Evolutionary conservation across 2,797 vertebrate species (phyloP), one percentile per base, ranked within the genome.

Genomic region (Babyrousa celebensis): DNA sequence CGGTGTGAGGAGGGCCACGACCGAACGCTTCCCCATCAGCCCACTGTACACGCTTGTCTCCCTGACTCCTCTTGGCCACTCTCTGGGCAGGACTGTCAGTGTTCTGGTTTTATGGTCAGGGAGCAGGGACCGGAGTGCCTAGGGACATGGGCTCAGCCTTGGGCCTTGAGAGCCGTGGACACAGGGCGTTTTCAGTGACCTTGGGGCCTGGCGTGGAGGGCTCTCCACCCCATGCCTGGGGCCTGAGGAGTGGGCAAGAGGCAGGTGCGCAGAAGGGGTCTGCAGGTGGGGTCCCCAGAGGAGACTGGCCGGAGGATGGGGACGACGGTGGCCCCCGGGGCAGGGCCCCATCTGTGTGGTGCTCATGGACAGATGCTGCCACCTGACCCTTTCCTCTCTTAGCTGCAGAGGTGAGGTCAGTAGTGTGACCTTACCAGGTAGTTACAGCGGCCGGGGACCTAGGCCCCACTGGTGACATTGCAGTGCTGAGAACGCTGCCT

Each of bases 1-100:
- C 27, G 9, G n/a, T 8, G 0, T 10, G 16, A 4, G 8, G 67
- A 32, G 67, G 67, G 17, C 8, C 0, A 1, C 32, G 67, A 32
- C 54, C 3, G 18, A 23, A 8, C 3, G 3, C 21, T 32, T 32
- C 54, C 54, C 27, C 2, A 79, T 70, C 58, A 6, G 29, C 29
- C 21, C 2, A 7, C 85, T 78, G 88, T 63, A 67, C 32, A 62
- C 23, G 18, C 43, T 32, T 67, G 21, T 80, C 82, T 91, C 29
- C 16, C 91, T 72, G 58, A 48, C 58, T 84, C 23, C 27, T 80
- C 79, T 62, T 16, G 25, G 58, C 48, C 60, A 67, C 12, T 21
- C n/a, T 84, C 75, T 83, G 48, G n/a, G 36, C 14, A 48, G 58
- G 17, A 67, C 43, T 72, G 0, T 85, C 67, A 32, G 20, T 80